A percentile compares a stretch with the other conserved stretches of the same genome.
These are phyloP conservation scores for Acanthosepion pharaonis DNA, from an alignment of 2,888 invertebrate genomes.

Conservation along the genomic window DNA sequence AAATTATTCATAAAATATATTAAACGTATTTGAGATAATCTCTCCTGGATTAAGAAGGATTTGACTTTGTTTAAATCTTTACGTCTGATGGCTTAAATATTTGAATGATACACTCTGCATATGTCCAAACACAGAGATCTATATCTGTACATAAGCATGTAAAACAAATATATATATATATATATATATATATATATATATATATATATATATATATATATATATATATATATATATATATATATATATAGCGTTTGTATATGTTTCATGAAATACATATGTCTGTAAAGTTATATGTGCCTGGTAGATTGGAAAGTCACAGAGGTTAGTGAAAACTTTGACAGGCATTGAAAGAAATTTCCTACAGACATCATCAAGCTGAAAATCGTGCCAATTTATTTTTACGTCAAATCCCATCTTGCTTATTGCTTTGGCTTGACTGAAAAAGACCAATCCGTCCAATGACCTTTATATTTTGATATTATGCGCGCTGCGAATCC, in stretches of 20 bases:
- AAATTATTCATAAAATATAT: too few species aligned
- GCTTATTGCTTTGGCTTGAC: not conserved
- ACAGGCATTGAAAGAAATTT: not conserved
- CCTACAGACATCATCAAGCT: not conserved
- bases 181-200: too few species aligned
- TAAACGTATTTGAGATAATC: too few species aligned
- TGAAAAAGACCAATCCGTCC: not conserved
- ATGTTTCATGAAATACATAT: not conserved
- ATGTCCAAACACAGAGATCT: too few species aligned
- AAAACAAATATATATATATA: too few species aligned
- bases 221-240: not conserved
- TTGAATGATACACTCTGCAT: too few species aligned
- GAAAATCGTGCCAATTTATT: conserved; percentile 33
- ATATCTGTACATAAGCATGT: too few species aligned
- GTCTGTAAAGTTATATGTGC: not conserved
- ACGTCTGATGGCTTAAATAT: too few species aligned
- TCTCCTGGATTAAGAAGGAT: too few species aligned
- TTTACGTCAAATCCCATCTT: not conserved
- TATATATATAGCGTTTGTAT: not conserved
- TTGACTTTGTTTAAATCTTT: too few species aligned
- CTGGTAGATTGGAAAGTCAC: not conserved
- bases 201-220: not conserved
- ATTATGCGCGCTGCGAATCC: not conserved
- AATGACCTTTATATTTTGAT: not conserved
- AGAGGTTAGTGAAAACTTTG: not conserved